Base-by-base conservation (phyloP, 2,888 invertebrate genomes). In the Liodrosophila aerea region DNA sequence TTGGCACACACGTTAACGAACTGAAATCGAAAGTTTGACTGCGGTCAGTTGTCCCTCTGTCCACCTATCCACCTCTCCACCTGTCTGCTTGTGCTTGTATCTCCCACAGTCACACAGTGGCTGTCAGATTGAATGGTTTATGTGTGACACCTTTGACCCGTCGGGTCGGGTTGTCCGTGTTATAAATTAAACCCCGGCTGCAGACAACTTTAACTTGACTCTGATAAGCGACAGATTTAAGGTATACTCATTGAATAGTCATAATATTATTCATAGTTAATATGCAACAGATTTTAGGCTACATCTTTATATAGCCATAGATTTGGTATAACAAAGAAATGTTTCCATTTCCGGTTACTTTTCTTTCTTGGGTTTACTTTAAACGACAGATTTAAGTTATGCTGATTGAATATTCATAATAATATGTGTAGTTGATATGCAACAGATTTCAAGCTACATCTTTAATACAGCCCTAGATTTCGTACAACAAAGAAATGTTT, bases 101-200 rank as follows among this genome's bases (percentile, higher is more conserved):
- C 57, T 56, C 53, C 58, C 70, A 61, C 74, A 61, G 60, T 63
- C n/a, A n/a, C n/a, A n/a, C n/a, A n/a, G n/a, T 70, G 69, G 68
- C 75, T 83, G 83, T 73, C 78, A 77, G 85, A 83, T 81, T 80
- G 82, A 78, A 78, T 78, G 78, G 77, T 78, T 78, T 78, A 78
- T 78, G 78, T 77, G 78, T 72, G 81, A 77, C 81, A 82, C 77
- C 83, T 82, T 80, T 81, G 83, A 62, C 78, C 78, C 66, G 76
- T 72, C 87, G 73, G 63, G 75, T 73, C 65, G 63, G 54, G 60
- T 57, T 60, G 64, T 53, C 52, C 50, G 51, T 67, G 45, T 72
- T 71, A 87, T 87, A 87, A 87, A 87, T 87, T 85, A 85, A 73
- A 64, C 52, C n/a, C 52, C 44, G 45, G 41, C 63, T 60, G 49